phyloP scores from a whole-genome alignment of 2,888 invertebrate genomes.

The Allolobophora icterica region DNA sequence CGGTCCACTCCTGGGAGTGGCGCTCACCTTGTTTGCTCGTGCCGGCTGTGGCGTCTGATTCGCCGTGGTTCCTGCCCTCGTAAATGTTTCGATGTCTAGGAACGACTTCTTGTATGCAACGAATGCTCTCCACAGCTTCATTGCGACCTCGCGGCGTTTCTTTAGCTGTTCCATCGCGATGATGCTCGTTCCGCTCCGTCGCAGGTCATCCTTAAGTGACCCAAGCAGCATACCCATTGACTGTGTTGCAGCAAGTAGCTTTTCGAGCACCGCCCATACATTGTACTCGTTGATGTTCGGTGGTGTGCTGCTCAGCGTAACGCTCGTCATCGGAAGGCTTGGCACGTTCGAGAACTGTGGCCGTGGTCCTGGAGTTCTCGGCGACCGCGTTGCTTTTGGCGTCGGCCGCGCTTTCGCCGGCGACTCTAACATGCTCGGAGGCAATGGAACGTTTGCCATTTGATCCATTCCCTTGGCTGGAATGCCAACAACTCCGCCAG shows the following conservation, averaged over 20 bases:
- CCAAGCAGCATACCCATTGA: slow-evolving; percentile 44
- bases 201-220: slow-evolving; percentile 44
- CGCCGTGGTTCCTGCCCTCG: neutral
- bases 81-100: slow-evolving; percentile 39
- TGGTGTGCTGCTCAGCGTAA: slow-evolving; percentile 27
- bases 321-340: slow-evolving; percentile 25
- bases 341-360: slow-evolving; percentile 6
- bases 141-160: slow-evolving; percentile 39
- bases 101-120: slow-evolving; percentile 45
- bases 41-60: neutral
- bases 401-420: neutral
- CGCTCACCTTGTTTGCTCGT: neutral
- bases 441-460: neutral
- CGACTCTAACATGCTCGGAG: neutral
- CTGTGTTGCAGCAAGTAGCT: slow-evolving; percentile 42
- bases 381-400: neutral
- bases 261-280: slow-evolving; percentile 41
- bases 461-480: slow-evolving; percentile 25
- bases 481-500: slow-evolving; percentile 27
- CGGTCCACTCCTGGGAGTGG: neutral
- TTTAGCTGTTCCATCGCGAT: slow-evolving; percentile 32
- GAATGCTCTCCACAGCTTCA: slow-evolving; percentile 44
- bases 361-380: neutral
- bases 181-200: slow-evolving; percentile 28
- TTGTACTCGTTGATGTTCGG: slow-evolving; percentile 39